A percentile compares a stretch with the other conserved stretches of the same genome.
These are phyloP conservation scores for Hydriomena furcata DNA, from an alignment of 2,888 invertebrate species.

Conservation along the genomic window DNA sequence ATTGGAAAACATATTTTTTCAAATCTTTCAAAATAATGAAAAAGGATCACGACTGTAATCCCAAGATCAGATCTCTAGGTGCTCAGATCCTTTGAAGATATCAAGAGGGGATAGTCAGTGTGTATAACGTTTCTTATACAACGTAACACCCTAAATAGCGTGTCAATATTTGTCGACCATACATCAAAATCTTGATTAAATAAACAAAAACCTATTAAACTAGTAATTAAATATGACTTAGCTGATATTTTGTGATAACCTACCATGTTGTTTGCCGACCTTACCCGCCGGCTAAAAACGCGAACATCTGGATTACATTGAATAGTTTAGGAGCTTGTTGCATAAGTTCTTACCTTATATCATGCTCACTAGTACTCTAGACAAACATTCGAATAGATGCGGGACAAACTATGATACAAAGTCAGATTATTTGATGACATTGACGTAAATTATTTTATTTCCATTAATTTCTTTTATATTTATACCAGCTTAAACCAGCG, in stretches of 20 bases:
- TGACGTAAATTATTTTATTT: too few relatives aligned
- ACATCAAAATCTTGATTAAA: constrained; percentile 33
- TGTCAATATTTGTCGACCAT: constrained; percentile 16
- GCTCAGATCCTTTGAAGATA: too few relatives aligned
- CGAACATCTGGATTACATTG: constrained; percentile 55
- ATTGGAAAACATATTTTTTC: too few relatives aligned
- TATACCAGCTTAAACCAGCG: too few relatives aligned
- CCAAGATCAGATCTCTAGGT: too few relatives aligned
- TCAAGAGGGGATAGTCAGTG: too few relatives aligned
- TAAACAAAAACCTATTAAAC: constrained; percentile 45
- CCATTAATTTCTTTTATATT: too few relatives aligned
- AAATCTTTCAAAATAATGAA: too few relatives aligned
- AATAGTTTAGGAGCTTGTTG: constrained; percentile 43
- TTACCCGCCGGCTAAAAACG: constrained; percentile 46
- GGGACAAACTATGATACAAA: too few relatives aligned
- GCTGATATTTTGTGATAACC: constrained; percentile 42
- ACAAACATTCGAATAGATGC: too few relatives aligned
- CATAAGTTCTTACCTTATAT: neutral
- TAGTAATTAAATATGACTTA: constrained; percentile 71
- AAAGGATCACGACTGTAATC: too few relatives aligned
- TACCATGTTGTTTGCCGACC: constrained; percentile 47
- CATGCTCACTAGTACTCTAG: neutral
- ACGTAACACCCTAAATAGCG: constrained; percentile 10
- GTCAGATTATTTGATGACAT: too few relatives aligned
- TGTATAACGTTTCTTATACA: neutral